Conservation (phyloP, 2,888 invertebrate species). For the Glaucopsyche alexis region DNA sequence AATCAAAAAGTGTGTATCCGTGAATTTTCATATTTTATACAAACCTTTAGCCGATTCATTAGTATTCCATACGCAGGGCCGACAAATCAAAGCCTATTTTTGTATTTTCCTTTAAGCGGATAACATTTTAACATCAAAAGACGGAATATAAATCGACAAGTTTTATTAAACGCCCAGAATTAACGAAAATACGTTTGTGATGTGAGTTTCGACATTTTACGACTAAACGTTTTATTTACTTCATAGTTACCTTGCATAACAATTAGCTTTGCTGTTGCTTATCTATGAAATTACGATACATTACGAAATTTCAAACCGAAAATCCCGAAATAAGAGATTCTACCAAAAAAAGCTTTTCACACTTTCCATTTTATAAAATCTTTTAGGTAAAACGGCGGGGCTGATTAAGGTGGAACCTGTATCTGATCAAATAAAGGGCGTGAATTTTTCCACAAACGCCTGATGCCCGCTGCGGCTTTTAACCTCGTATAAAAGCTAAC, state of each 20-base stretch:
- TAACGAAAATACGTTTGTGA: neutral
- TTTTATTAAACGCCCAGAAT: neutral
- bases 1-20: slow-evolving; percentile 32
- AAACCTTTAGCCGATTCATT: slow-evolving; percentile 34
- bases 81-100: slow-evolving; percentile 35
- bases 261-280: no score
- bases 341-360: neutral
- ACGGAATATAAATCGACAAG: neutral
- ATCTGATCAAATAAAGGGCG: slow-evolving; percentile 26
- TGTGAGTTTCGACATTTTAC: neutral
- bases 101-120: slow-evolving; percentile 23
- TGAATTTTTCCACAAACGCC: slow-evolving; percentile 36
- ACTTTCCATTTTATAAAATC: neutral
- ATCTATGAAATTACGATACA: no score
- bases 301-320: neutral
- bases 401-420: slow-evolving; percentile 24
- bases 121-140: slow-evolving; percentile 20
- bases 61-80: slow-evolving; percentile 34
- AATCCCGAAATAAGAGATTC: neutral
- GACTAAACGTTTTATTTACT: no score
- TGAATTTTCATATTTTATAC: slow-evolving; percentile 28
- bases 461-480: slow-evolving; percentile 46
- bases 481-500: slow-evolving; percentile 53
- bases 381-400: neutral
- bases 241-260: no score